Base-by-base conservation (phyloP, 2,888 invertebrate genomes). In the Eupelmus urozonus region DNA sequence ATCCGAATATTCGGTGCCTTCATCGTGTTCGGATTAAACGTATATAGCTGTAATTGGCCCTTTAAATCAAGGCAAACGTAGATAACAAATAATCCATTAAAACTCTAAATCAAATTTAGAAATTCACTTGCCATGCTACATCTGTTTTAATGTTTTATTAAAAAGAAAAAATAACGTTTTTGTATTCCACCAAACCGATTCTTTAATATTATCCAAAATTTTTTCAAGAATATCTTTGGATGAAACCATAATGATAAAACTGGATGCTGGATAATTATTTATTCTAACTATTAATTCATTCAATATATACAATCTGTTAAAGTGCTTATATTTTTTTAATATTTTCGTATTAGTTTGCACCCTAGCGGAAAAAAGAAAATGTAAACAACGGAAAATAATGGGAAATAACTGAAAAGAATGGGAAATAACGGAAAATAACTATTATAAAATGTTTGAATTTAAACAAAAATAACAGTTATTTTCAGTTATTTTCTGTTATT, bases 101-200 rank as follows among this genome's bases (percentile, higher is more conserved):
- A 69, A 27, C 1, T 27, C 69, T 45, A 69, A 0, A 27, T 13
- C 2, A 27, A 34, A 1, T 42, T 23, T 5, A 69, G 45, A 25
- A 55, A 23, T n/a, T 7, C 5, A 7, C 13, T 9, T 18, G 55
- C 45, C 27, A 29, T 16, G 29, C 9, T 1, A 18, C 69, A 57
- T 2, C 11, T n/a, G 13, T 9, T 9, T 11, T 51, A 7, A 18
- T 42, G 42, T 42, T 11, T 0, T 23, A n/a, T 69, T 42, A 3
- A 57, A 27, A 7, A 69, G 3, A 16, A 57, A n/a, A 27, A 69
- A 69, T 13, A n/a, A 1, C 7, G 57, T 42, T 57, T 40, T 1
- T 16, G 27, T 25, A 27, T 45, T 70, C 45, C 45, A 70, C 57
- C 57, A 70, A 53, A 70, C 59, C 1, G 69, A 70, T 7, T 59